These are phyloP conservation scores for Columba guinea DNA, from an alignment of 2,797 vertebrate genomes.

Conservation along the genomic window DNA sequence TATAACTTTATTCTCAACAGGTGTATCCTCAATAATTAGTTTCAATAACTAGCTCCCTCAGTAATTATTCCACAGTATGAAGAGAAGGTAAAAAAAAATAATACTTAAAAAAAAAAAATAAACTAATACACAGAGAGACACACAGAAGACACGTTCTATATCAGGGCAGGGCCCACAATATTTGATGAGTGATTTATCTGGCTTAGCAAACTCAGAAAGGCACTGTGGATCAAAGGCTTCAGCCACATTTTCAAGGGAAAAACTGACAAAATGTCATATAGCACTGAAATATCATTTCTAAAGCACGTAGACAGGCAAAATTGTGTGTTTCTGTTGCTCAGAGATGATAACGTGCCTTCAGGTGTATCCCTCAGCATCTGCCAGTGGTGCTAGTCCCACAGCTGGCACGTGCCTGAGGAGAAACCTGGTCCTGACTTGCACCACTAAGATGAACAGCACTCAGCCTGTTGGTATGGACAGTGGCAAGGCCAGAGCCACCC, in stretches of 20 bases:
- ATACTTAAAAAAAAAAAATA: neutral
- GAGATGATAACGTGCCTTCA: neutral
- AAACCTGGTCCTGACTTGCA: neutral
- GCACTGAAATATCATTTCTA: neutral
- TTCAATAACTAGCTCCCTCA: too few species aligned
- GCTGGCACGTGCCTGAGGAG: neutral
- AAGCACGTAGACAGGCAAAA: neutral
- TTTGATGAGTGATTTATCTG: neutral
- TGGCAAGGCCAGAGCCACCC: neutral
- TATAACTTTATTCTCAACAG: too few species aligned
- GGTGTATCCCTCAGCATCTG: neutral
- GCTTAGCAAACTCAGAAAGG: neutral
- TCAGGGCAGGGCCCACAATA: neutral
- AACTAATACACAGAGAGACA: neutral
- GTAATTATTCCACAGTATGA: too few species aligned
- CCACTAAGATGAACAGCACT: neutral
- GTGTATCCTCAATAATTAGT: too few species aligned
- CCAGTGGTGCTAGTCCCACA: accelerated
- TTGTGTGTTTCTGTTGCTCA: neutral
- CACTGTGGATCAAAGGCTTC: neutral
- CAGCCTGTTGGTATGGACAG: too few species aligned
- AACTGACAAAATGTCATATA: neutral
- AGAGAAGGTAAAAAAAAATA: too few species aligned
- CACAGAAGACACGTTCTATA: neutral
- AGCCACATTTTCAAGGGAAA: neutral